Conservation (phyloP, 2,797 vertebrate species). For the Philypnodon macrostomus region DNA sequence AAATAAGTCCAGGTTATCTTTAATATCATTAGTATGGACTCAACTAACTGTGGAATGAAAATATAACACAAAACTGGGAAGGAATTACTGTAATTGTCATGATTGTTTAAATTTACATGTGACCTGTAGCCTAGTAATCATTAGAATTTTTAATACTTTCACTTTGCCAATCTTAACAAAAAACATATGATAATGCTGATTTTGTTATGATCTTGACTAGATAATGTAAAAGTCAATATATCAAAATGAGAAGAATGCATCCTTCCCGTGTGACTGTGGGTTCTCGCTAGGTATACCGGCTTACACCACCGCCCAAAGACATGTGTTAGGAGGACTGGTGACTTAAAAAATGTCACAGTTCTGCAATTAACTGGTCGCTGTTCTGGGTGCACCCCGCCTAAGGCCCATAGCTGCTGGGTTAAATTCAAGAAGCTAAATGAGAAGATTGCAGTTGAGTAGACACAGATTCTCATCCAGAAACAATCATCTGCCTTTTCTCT, state of each 20-base stretch:
- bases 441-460: neutral
- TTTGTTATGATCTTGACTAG: slow-evolving; percentile 5
- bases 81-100: slow-evolving; percentile 43
- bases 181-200: neutral
- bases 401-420: too few relatives aligned
- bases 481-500: slow-evolving; percentile 65
- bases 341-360: too few relatives aligned
- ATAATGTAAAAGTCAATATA: slow-evolving; percentile 13
- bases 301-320: too few relatives aligned
- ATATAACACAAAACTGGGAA: slow-evolving; percentile 45
- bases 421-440: too few relatives aligned
- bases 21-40: slow-evolving; percentile 60
- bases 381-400: too few relatives aligned
- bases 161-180: slow-evolving; percentile 1
- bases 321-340: too few relatives aligned
- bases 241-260: neutral
- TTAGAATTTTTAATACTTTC: slow-evolving; percentile 15
- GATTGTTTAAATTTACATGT: slow-evolving; percentile 40
- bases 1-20: slow-evolving; percentile 65
- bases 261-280: too few relatives aligned
- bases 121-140: slow-evolving; percentile 8
- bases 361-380: too few relatives aligned
- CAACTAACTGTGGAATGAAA: slow-evolving; percentile 46
- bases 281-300: too few relatives aligned
- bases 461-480: slow-evolving; percentile 12